Percentiles rank a stretch among this genome's conserved stretches.
These are phyloP conservation scores for Epicampocera succincta DNA, from an alignment of 2,888 invertebrate species.

Conservation along the genomic window DNA sequence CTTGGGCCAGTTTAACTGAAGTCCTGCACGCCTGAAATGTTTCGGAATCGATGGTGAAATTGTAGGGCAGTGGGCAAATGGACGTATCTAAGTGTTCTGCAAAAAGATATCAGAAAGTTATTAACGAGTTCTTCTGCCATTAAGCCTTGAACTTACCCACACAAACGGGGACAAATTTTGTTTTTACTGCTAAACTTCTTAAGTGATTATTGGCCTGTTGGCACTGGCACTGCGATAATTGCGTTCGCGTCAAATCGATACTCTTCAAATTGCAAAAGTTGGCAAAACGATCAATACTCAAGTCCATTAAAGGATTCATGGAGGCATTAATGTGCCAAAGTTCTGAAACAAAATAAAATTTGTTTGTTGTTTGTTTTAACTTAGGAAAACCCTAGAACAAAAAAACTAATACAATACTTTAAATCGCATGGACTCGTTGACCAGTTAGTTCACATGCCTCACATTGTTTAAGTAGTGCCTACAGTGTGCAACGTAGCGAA, in stretches of 20 bases:
- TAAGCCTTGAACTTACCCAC: conserved; percentile 79
- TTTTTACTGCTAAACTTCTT: conserved; percentile 74
- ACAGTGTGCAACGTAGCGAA: no score
- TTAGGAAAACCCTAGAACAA: no score
- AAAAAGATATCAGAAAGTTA: conserved; percentile 9
- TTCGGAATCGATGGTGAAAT: conserved; percentile 76
- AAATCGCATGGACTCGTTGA: no score
- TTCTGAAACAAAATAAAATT: conserved; percentile 79
- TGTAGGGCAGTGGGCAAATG: conserved; percentile 78
- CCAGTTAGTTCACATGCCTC: no score
- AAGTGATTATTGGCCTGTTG: conserved; percentile 78
- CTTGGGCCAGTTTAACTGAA: conserved; percentile 73
- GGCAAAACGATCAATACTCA: conserved; percentile 83
- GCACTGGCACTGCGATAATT: conserved; percentile 77
- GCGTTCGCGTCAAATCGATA: conserved; percentile 82
- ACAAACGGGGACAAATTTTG: conserved; percentile 78
- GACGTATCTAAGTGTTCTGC: conserved; percentile 74
- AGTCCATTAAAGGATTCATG: conserved; percentile 82
- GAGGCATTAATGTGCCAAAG: conserved; percentile 85
- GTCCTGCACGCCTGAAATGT: conserved; percentile 75
- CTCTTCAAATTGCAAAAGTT: conserved; percentile 84
- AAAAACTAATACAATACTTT: no score
- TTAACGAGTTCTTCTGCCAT: no score
- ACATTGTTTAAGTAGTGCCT: no score
- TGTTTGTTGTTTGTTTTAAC: no score